These are phyloP conservation scores for Melanotaenia parkinsoni DNA, from an alignment of 2,797 vertebrate species.

Conservation along the genomic window DNA sequence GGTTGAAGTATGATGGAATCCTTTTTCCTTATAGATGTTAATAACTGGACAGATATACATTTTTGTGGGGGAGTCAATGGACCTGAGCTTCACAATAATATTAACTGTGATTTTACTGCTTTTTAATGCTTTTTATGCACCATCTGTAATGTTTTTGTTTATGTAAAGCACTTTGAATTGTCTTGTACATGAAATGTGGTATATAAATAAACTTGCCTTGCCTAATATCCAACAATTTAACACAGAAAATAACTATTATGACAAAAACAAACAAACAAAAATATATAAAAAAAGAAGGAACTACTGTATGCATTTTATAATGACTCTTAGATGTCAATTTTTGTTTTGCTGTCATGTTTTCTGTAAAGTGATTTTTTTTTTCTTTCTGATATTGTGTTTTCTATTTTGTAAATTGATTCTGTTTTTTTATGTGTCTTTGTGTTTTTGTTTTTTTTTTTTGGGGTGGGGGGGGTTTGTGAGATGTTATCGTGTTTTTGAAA, in stretches of 20 bases:
- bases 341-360: neutral
- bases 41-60: neutral
- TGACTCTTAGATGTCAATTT: neutral
- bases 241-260: neutral
- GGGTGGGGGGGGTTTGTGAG: neutral
- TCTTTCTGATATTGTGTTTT: neutral
- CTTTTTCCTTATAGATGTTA: neutral
- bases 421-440: neutral
- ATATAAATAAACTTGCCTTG: too few relatives aligned
- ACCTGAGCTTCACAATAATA: neutral
- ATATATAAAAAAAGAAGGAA: neutral
- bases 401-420: neutral
- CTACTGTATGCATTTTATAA: neutral
- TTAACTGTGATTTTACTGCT: too few relatives aligned
- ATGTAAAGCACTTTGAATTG: too few relatives aligned
- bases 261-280: neutral
- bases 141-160: too few relatives aligned
- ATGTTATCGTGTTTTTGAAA: neutral
- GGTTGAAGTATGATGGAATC: neutral
- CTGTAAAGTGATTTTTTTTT: neutral
- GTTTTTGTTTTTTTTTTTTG: neutral
- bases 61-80: neutral
- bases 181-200: too few relatives aligned
- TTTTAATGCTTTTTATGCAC: too few relatives aligned
- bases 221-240: neutral